These are phyloP conservation scores for Drosophila recens DNA, from an alignment of 2,888 invertebrate species.

Conservation along the genomic window DNA sequence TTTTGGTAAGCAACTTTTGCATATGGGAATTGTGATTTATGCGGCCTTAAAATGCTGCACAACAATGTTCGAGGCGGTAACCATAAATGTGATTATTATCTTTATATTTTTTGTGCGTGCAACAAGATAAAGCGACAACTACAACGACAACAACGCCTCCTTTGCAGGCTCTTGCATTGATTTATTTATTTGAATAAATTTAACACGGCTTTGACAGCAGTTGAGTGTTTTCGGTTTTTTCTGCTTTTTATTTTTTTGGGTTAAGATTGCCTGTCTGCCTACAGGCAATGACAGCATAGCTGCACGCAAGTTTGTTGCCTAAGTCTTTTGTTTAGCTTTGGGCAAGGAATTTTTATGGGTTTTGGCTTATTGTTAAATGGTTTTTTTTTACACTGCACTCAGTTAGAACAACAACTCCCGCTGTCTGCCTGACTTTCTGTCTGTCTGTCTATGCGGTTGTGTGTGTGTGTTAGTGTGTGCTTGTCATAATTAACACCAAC, in stretches of 20 bases:
- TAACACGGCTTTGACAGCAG: slow-evolving; percentile 76
- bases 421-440: neutral
- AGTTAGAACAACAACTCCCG: slow-evolving; percentile 24
- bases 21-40: slow-evolving; percentile 56
- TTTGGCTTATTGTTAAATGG: slow-evolving; percentile 16
- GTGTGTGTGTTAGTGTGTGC: slow-evolving; percentile 7
- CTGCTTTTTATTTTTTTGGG: slow-evolving; percentile 25
- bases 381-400: slow-evolving; percentile 28
- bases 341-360: slow-evolving; percentile 55
- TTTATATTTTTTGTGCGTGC: slow-evolving; percentile 43
- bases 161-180: slow-evolving; percentile 57
- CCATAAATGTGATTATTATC: slow-evolving; percentile 18
- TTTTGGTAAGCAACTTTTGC: slow-evolving; percentile 20
- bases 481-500: slow-evolving; percentile 46
- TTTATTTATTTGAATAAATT: slow-evolving; percentile 80
- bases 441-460: slow-evolving; percentile 2
- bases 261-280: slow-evolving; percentile 47
- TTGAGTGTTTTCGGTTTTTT: slow-evolving; percentile 35
- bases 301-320: slow-evolving; percentile 76
- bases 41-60: slow-evolving; percentile 39
- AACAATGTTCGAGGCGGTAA: slow-evolving; percentile 25
- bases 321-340: slow-evolving; percentile 70
- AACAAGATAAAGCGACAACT: slow-evolving; percentile 20
- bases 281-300: slow-evolving; percentile 59
- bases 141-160: slow-evolving; percentile 65